Base-by-base conservation (phyloP, 2,113 vertebrate genomes). In the Emydocephalus ijimae region DNA sequence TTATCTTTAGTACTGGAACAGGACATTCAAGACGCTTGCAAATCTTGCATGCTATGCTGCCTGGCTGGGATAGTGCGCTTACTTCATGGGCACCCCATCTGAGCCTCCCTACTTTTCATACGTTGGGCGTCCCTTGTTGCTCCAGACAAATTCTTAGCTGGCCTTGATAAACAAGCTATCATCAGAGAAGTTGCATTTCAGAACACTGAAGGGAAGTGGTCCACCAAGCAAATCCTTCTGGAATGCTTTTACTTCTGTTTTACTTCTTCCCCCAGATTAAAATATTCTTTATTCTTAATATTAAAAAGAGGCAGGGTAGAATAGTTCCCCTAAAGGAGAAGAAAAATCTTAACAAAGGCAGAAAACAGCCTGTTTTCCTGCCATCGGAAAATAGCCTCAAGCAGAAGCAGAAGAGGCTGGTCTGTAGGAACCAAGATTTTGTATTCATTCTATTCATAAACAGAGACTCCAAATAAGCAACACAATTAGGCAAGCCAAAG, bases 1-100 rank as follows among this genome's bases (percentile, higher is more conserved):
- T 50, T 93, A 93, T 93, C 92, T 93, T 93, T 93, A 90, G 89
- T 89, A 29, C 56, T 39, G 56, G 92, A 93, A 93, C 92, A 93
- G 92, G 89, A 93, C 92, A 93, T 93, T 64, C 89, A 87, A 61
- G 88, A 85, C 69, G 52, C 88, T 59, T 59, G 45, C 43, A 21
- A 86, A 86, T 61, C n/a, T 87, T 87, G 92, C 74, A 87, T 18
- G 74, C 74, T 64, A 64, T 10, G 74, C 74, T 64, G 55, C 45
- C 55, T 15, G 69, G 34, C 55, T 10, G 69, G 45, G 18, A 54
- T 56, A 4, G 45, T 29, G 56, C 34, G 10, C 29, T 39, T 11
- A 39, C 7, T 50, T 61, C 59, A 26, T 61, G 57, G 61, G 64
- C 54, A 86, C 55, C n/a, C 23, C 55, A 15, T n/a, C 69, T 23